Evolutionary conservation across 2,888 invertebrate genomes (phyloP), one percentile per base, ranked within the genome.

Genomic region (Hydrotaea cyrtoneurina): DNA sequence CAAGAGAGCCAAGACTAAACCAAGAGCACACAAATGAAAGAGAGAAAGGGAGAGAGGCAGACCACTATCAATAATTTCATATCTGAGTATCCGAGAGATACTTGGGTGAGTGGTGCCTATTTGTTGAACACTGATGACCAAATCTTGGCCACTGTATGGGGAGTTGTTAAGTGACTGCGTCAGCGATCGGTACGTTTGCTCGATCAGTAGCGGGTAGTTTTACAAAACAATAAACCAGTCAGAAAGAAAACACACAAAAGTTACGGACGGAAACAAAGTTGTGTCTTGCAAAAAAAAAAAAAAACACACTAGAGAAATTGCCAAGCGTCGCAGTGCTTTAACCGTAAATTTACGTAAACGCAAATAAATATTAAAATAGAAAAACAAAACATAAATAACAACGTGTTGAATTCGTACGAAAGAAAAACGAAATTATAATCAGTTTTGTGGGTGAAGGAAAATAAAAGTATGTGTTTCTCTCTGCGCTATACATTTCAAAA

Each of bases 121-220:
- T 39, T 39, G 39, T 39, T 39, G 39, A 84, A 81, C 62, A 39
- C n/a, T 23, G 76, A 80, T 80, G 81, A 82, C 81, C 81, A 79
- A 75, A 78, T 72, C 73, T 69, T 81, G 73, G 39, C 57, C 31
- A 50, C 78, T 73, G 80, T 72, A 23, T 69, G 36, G 76, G 83
- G 85, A 87, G 86, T 87, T 85, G 86, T 82, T 83, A 66, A 85
- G 77, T 86, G 84, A 85, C 86, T 86, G 83, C 69, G 80, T 76
- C 55, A 76, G 73, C 82, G 86, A 87, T 86, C 87, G 85, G 86
- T 86, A 80, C 85, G 85, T 53, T 39, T 23, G 13, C 21, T 31
- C 50, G 55, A 57, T 64, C 13, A 78, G 36, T 5, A 69, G 66
- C 36, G 73, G 59, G 57, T 57, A 69, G 55, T 31, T 21, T 66